Base-by-base conservation (phyloP, 2,113 vertebrate species). In the Nerophis lumbriciformis region DNA sequence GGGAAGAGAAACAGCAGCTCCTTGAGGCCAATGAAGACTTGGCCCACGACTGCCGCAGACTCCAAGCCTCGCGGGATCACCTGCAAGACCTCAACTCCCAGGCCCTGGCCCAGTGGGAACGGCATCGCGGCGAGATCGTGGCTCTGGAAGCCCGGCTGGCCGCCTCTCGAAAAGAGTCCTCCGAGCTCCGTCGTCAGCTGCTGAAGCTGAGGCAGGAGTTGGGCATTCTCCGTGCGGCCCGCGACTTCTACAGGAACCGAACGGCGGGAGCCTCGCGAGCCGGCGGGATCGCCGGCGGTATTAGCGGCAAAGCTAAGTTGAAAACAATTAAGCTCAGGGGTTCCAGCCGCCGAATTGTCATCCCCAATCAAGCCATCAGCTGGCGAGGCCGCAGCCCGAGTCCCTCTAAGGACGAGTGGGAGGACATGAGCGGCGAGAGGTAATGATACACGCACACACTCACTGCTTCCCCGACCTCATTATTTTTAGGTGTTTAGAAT, bases 381-480 rank as follows among this genome's bases (percentile, higher is more conserved):
- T 77, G 92, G 91, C 89, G 88, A 93, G 91, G 89, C 89, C 85
- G 79, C 67, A 90, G 83, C 92, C 89, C 69, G 39, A 93, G 93
- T 90, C 92, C 93, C 72, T 83, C 82, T 89, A 94, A 94, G 92
- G 95, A 98, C 71, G 89, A 92, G 88, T 98, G 97, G 95, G 96
- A 96, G 88, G 94, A 97, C 90, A 66, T 95, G 87, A 97, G 92
- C 84, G 83, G 90, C 89, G 91, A 94, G 90, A 95, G 96, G 97
- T 98, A 94, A 84, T 82, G 65, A 83, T 76, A 56, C 81, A 74
- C 80, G 67, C 63, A 7, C 79, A 59, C 66, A 76, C 76, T 78
- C 75, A 58, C 49, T 68, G 85, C 87, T 92, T 94, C 42, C 28
- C 90, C 21, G 66, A 82, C 87, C 93, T 98, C 93, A 94, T 97